Evolutionary conservation across 2,888 invertebrate species (phyloP), one percentile per base, ranked within the genome.

Genomic region (Apamea crenata): DNA sequence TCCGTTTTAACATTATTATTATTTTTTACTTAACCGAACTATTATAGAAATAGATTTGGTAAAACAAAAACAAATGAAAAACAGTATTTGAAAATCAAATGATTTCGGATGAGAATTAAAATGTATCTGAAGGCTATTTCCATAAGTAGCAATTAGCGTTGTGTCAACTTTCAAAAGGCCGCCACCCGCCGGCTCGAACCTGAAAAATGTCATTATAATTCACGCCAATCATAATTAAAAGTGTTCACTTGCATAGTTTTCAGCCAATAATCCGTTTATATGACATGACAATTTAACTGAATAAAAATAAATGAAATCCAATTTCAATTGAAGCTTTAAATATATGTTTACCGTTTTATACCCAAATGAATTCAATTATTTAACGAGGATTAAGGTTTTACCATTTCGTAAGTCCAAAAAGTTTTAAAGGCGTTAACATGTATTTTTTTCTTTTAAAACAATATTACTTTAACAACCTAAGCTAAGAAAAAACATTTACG

Each of bases 171-270:
- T 56, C 47, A 65, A 21, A 59, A 59, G 5, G 5, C 36, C 12
- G 69, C 21, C 50, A 2, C 40, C 63, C 65, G 63, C 75, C 75
- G 74, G n/a, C 72, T 66, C 68, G 10, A 61, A 81, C 56, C 88
- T 86, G 82, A 40, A 89, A 89, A 82, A 83, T 56, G 69, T 72
- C 12, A 84, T 79, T 79, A 80, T 47, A 73, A 81, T 73, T 67
- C 66, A 88, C 67, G 74, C 72, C 84, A 85, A 83, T 83, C 56
- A 83, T 70, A 69, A 82, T 78, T 80, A 71, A 67, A 53, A 69
- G 78, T 82, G 84, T 78, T 68, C 80, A 74, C 71, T 81, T 84
- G 82, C 56, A 80, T 70, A 82, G 80, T 83, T 89, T 86, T 80
- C 88, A 88, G 67, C n/a, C 12, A 77, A 61, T 77, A 56, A 68